These are phyloP conservation scores for Peromyscus aztecus DNA, from an alignment of 2,797 vertebrate genomes.

Conservation along the genomic window DNA sequence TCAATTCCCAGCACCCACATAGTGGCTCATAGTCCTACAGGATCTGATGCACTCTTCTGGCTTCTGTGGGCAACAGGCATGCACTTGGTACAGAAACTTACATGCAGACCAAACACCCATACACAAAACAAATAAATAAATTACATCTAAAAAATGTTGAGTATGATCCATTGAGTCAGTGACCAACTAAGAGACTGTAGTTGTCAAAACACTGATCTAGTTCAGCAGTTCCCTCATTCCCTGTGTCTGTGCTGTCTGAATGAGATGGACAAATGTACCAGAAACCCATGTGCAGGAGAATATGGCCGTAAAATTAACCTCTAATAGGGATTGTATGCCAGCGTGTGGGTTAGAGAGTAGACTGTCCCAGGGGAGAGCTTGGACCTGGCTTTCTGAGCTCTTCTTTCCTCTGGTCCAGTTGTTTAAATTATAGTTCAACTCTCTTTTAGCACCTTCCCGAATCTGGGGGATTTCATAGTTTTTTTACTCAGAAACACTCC, in stretches of 20 bases:
- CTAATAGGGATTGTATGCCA: background rate
- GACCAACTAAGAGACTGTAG: constrained; percentile 45
- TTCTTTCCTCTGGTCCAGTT: constrained; percentile 36
- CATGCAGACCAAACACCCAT: background rate
- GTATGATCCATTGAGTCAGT: constrained; percentile 49
- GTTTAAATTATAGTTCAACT: background rate
- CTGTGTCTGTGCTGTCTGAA: background rate
- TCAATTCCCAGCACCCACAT: background rate
- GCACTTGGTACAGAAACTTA: background rate
- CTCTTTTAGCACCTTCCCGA: background rate
- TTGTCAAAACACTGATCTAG: background rate
- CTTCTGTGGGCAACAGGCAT: background rate
- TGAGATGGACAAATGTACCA: background rate
- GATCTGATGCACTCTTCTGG: background rate
- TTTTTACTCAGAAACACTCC: constrained; percentile 55
- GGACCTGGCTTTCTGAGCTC: background rate
- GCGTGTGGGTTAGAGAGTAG: background rate
- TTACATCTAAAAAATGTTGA: constrained; percentile 4
- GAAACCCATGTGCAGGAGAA: constrained; percentile 20
- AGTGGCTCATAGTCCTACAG: background rate
- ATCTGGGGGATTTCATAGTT: constrained; percentile 61
- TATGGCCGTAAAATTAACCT: constrained; percentile 50
- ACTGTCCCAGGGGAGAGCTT: background rate
- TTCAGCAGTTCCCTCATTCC: background rate
- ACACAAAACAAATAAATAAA: background rate